Evolutionary conservation across 2,797 vertebrate genomes (phyloP).

Genomic region (Xiphophorus birchmanni): DNA sequence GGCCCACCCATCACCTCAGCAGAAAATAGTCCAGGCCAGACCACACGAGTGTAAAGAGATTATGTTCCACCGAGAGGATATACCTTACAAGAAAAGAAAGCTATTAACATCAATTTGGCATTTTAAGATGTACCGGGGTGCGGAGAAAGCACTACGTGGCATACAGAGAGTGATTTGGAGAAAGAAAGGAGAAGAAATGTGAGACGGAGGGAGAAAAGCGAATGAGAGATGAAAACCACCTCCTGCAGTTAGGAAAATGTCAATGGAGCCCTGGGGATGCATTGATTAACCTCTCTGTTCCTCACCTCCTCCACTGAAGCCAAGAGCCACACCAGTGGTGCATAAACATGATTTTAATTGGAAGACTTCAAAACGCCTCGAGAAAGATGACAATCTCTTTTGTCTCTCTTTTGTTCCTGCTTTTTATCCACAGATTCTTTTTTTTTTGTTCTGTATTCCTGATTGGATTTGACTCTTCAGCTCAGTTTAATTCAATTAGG

Average conservation of each 20-base stretch:
- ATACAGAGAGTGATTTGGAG: conserved; percentile 52
- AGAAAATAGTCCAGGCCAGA: conserved; percentile 72
- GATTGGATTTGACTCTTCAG: not conserved
- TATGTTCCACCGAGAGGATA: conserved; percentile 35
- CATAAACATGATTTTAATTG: conserved; percentile 20
- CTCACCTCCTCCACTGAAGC: conserved; percentile 49
- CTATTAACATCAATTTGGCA: conserved; percentile 47
- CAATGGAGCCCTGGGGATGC: conserved; percentile 74
- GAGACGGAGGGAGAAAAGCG: conserved; percentile 45
- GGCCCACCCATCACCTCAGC: conserved; percentile 61
- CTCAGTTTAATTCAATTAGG: not conserved
- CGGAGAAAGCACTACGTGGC: conserved; percentile 38
- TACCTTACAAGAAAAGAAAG: conserved; percentile 43
- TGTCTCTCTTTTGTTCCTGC: not conserved
- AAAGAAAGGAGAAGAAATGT: conserved; percentile 37
- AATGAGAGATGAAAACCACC: conserved; percentile 59
- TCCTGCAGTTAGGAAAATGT: conserved; percentile 76
- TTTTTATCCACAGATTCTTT: not conserved
- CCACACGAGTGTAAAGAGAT: conserved; percentile 59
- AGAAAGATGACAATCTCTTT: not conserved
- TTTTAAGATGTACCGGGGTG: conserved; percentile 41
- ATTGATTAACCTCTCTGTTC: conserved; percentile 79
- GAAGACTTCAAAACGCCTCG: conserved; percentile 10
- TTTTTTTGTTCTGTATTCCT: not conserved
- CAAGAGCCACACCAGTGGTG: conserved; percentile 20